phyloP scores from a whole-genome alignment of 53 echinoderm and acorn worm species.

The Hippasteria phrygiana region DNA sequence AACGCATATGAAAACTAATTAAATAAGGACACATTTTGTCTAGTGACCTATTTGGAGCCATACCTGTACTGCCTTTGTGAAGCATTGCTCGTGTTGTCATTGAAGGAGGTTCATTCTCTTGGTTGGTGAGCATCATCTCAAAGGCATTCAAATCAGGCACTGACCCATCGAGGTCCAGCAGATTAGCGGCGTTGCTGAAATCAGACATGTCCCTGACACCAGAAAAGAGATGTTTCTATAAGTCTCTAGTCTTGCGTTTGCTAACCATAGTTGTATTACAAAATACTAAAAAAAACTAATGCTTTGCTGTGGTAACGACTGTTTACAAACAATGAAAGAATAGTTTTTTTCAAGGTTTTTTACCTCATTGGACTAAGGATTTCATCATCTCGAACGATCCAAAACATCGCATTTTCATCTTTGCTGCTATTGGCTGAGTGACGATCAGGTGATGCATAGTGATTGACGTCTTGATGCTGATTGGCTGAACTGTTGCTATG shows the following conservation, averaged over 20 bases:
- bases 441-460: constrained; percentile 28
- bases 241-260: too few species aligned
- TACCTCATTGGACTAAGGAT: constrained; percentile 78
- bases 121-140: constrained; percentile 31
- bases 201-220: constrained; percentile 63
- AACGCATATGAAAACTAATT: too few species aligned
- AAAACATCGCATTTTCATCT: constrained; percentile 72
- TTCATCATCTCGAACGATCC: constrained; percentile 72
- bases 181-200: constrained; percentile 40
- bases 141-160: constrained; percentile 19
- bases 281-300: too few species aligned
- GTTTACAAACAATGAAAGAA: background rate
- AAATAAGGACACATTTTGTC: too few species aligned
- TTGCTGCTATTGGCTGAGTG: background rate
- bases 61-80: constrained; percentile 45
- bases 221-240: background rate
- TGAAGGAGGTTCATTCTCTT: constrained; percentile 28
- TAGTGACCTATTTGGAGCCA: background rate
- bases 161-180: constrained; percentile 23
- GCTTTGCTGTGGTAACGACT: too few species aligned
- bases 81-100: background rate
- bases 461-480: constrained; percentile 47
- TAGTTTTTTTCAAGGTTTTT: background rate
- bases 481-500: constrained; percentile 58
- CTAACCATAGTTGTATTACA: too few species aligned